These are phyloP conservation scores for Patella depressa DNA, from an alignment of 2,888 invertebrate genomes.

Conservation along the genomic window DNA sequence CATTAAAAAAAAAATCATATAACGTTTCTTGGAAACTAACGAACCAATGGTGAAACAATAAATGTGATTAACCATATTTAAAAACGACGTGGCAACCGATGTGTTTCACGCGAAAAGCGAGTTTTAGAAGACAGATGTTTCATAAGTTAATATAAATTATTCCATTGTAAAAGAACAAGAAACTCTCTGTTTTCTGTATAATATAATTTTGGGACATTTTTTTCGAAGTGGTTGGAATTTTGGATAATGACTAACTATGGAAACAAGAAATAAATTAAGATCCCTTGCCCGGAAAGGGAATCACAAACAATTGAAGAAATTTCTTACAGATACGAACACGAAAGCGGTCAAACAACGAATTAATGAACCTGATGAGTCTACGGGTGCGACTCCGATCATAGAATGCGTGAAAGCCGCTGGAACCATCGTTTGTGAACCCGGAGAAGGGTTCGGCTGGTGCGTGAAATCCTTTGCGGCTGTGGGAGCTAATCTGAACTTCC, in stretches of 20 bases:
- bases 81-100: no score
- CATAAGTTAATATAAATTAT: no score
- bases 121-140: no score
- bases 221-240: no score
- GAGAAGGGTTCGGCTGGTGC: constrained; percentile 42
- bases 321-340: constrained; percentile 12
- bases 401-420: constrained; percentile 42
- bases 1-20: no score
- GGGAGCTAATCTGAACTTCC: constrained; percentile 44
- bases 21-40: no score
- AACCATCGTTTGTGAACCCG: constrained; percentile 6
- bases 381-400: constrained; percentile 44
- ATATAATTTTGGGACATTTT: no score
- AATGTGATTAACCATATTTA: no score
- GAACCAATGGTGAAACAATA: no score
- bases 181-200: no score
- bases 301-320: constrained; percentile 16
- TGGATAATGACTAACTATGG: constrained; percentile 1
- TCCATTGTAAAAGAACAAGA: no score
- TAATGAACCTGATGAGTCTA: constrained; percentile 43
- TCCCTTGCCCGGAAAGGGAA: constrained; percentile 11
- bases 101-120: no score
- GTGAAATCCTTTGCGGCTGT: constrained; percentile 40
- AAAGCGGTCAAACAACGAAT: constrained; percentile 11
- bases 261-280: constrained; percentile 16